A percentile compares a stretch with the other conserved stretches of the same genome.
phyloP scores from a whole-genome alignment of 1,140 invertebrate genomes.

The Acromyrmex echinatior region DNA sequence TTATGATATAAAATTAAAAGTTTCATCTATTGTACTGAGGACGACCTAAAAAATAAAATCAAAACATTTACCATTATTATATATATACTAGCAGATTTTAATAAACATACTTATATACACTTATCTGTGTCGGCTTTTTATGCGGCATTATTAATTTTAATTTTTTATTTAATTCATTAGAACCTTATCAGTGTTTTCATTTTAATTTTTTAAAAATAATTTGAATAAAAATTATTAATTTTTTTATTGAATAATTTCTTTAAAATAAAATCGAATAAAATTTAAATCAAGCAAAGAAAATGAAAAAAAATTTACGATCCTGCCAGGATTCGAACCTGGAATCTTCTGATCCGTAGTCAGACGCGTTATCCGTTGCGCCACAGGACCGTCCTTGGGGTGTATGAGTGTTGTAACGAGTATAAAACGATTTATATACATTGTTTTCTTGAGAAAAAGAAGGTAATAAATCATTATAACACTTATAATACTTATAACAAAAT shows the following conservation, averaged over 20 bases:
- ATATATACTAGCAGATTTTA: too few species aligned
- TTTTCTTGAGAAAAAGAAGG: background rate
- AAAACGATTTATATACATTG: background rate
- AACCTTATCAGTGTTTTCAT: too few species aligned
- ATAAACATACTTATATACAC: too few species aligned
- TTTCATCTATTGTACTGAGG: too few species aligned
- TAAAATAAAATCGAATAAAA: background rate
- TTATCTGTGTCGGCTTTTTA: too few species aligned
- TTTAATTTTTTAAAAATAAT: background rate
- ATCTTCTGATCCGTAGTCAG: constrained; percentile 97
- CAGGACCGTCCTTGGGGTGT: constrained; percentile 88
- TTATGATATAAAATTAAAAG: too few species aligned
- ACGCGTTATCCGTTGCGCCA: constrained; percentile 97
- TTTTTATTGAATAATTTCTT: background rate
- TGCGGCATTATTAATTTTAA: background rate
- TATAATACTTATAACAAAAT: background rate
- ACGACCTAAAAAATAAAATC: too few species aligned
- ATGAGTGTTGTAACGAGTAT: background rate
- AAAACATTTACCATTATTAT: too few species aligned
- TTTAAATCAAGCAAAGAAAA: constrained; percentile 15
- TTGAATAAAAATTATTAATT: constrained; percentile 12
- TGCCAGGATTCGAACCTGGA: constrained; percentile 97
- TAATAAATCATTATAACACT: background rate
- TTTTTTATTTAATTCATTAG: background rate
- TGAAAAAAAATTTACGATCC: constrained; percentile 86